Conservation (phyloP, 2,113 vertebrate genomes). For the Xyrauchen texanus region DNA sequence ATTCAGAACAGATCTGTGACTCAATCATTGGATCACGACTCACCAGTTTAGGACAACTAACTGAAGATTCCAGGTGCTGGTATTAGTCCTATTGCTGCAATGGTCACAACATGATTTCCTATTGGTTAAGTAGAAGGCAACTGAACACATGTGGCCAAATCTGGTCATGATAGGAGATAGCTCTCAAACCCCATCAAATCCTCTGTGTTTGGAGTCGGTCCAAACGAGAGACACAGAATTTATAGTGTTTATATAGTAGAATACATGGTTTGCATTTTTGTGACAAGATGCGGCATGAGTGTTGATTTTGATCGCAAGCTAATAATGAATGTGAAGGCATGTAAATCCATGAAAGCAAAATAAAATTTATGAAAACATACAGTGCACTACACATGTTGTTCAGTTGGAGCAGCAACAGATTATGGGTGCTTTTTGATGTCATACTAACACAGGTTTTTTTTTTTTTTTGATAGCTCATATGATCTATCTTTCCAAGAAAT, state of each 20-base stretch:
- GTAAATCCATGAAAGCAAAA: background rate
- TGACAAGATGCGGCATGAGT: slow-evolving; percentile 62
- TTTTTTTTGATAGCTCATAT: background rate
- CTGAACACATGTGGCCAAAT: slow-evolving; percentile 69
- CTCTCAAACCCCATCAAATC: slow-evolving; percentile 54
- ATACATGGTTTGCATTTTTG: slow-evolving; percentile 58
- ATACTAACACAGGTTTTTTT: background rate
- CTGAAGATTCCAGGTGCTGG: background rate
- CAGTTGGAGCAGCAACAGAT: too few relatives aligned
- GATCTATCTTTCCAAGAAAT: background rate
- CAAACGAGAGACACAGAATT: slow-evolving; percentile 58
- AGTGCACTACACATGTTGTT: background rate
- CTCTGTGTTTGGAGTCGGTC: slow-evolving; percentile 58
- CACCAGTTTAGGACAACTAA: too few relatives aligned
- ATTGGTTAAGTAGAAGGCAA: slow-evolving; percentile 61
- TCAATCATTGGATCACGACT: too few relatives aligned
- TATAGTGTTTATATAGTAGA: slow-evolving; percentile 72
- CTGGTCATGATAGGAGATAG: slow-evolving; percentile 67
- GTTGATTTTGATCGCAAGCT: slow-evolving; percentile 60
- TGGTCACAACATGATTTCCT: slow-evolving; percentile 43
- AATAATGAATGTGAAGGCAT: slow-evolving; percentile 32
- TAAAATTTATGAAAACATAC: background rate
- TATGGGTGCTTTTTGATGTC: background rate
- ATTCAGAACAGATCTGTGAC: too few relatives aligned
- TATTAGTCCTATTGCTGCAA: background rate